Base-by-base conservation (phyloP, 2,888 invertebrate genomes). In the Ecdyonurus torrentis region DNA sequence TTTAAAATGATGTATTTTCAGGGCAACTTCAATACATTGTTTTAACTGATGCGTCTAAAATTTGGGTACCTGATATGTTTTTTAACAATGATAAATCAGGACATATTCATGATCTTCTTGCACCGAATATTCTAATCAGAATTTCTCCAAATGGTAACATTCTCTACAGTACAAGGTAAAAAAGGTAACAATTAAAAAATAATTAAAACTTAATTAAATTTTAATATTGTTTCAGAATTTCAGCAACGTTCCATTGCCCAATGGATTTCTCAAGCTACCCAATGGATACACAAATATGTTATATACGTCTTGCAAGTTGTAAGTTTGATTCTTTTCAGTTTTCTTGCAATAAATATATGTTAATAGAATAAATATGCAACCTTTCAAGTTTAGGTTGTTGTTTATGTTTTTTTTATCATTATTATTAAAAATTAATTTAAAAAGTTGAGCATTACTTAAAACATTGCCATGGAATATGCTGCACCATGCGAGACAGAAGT, bases 11-110 rank as follows among this genome's bases (percentile, higher is more conserved):
- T 1, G 19, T 25, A 19, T 25, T 63, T 63, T 19, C 53, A 63
- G 63, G 23, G 5, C 59, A 61, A 7, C 25, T 66, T 2, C 62
- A 64, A 24, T 68, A 67, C 25, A 50, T 70, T 59, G 65, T 67
- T 1, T 58, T 70, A 55, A 65, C 65, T 7, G 67, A 68, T 52
- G 63, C 65, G 64, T 72, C 73, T 60, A 70, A 71, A 50, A 70
- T 77, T 1, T 78, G 77, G 78, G 72, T 73, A 53, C 77, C 78
- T 0, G 78, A 78, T 67, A 69, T 76, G 18, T 78, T 76, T 65
- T 75, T 76, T 65, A 69, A 75, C 64, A 78, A 77, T 60, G 77
- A 77, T 68, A 76, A 75, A 66, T 70, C 72, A 59, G 76, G 75
- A 5, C 72, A 73, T 64, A 71, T 74, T 3, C 74, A 74, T 66